phyloP scores from a whole-genome alignment of 2,888 invertebrate species.

The Petrolisthes cinctipes region DNA sequence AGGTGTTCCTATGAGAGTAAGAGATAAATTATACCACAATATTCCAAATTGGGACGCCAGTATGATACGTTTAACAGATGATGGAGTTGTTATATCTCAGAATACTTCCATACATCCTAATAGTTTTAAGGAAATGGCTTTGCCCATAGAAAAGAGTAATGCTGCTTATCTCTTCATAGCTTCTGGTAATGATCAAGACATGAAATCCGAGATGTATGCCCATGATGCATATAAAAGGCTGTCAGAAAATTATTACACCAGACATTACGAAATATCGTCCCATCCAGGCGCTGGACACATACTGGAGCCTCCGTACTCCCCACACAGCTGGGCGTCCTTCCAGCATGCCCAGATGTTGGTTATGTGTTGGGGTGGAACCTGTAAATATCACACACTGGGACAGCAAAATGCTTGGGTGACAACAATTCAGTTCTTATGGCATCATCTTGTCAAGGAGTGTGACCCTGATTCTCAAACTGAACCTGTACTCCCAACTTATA shows the following conservation, averaged over 20 bases:
- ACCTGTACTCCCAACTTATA: too few relatives aligned
- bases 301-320: conserved; percentile 46
- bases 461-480: not conserved
- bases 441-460: conserved; percentile 25
- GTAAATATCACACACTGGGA: conserved; percentile 28
- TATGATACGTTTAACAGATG: not conserved
- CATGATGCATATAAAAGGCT: conserved; percentile 8
- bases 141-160: conserved; percentile 45
- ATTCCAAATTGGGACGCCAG: not conserved
- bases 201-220: conserved; percentile 36
- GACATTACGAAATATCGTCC: conserved; percentile 23
- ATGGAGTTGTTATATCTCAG: not conserved
- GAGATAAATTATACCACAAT: not conserved
- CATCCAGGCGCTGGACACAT: conserved; percentile 47
- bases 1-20: conserved; percentile 4
- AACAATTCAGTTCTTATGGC: conserved; percentile 17
- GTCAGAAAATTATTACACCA: not conserved
- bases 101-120: not conserved
- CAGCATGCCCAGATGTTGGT: conserved; percentile 27
- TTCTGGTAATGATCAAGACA: conserved; percentile 33
- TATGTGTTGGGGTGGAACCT: conserved; percentile 26
- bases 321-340: conserved; percentile 33
- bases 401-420: conserved; percentile 42
- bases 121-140: not conserved
- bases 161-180: conserved; percentile 46